Conservation (phyloP, 23 tunicate genomes). For the Phallusia fumigata region DNA sequence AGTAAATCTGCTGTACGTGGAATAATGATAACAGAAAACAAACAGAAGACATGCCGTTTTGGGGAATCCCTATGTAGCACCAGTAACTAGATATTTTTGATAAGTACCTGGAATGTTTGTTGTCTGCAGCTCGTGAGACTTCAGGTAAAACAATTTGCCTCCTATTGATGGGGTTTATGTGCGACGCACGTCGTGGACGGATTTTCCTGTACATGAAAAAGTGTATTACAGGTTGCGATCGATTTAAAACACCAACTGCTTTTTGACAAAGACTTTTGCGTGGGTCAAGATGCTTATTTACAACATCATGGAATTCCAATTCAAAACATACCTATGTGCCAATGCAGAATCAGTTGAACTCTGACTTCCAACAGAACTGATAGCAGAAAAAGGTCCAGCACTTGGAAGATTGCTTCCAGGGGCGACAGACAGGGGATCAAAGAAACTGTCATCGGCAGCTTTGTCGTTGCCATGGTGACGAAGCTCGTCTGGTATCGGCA, state of each 20-base stretch:
- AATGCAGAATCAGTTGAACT: slow-evolving; percentile 27
- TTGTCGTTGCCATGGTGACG: slow-evolving; percentile 30
- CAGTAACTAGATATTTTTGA: too few species aligned
- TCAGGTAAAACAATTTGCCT: slow-evolving; percentile 59
- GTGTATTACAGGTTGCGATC: too few species aligned
- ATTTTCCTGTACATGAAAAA: not conserved
- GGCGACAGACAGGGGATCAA: slow-evolving; percentile 4
- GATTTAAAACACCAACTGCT: too few species aligned
- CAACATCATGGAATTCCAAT: too few species aligned
- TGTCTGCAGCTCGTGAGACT: not conserved
- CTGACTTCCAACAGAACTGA: slow-evolving; percentile 52
- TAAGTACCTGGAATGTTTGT: slow-evolving; percentile 9
- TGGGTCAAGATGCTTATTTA: too few species aligned
- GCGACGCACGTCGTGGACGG: slow-evolving; percentile 11
- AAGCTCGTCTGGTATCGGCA: slow-evolving; percentile 47
- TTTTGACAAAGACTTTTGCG: too few species aligned
- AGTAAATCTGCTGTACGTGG: too few species aligned
- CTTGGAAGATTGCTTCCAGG: slow-evolving; percentile 30
- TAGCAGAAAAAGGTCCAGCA: slow-evolving; percentile 52
- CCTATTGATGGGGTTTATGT: slow-evolving; percentile 31
- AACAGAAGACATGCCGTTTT: too few species aligned
- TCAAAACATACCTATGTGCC: slow-evolving; percentile 14
- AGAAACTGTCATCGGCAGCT: slow-evolving; percentile 47
- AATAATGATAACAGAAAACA: too few species aligned
- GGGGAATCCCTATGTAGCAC: too few species aligned